Base-by-base conservation (phyloP, 2,113 vertebrate genomes). In the Regulus satrapa region DNA sequence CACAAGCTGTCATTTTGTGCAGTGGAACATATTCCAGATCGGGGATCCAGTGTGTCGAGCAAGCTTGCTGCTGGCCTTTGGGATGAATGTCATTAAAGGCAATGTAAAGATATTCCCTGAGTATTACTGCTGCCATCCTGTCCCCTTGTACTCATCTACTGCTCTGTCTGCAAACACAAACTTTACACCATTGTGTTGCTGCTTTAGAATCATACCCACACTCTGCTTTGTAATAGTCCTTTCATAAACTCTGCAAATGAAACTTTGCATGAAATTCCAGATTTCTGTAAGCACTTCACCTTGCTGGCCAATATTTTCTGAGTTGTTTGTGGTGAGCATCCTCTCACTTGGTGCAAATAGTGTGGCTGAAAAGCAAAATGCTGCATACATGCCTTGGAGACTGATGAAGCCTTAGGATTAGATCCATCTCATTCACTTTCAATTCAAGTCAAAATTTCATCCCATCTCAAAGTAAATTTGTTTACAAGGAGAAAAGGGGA, bases 351-450 rank as follows among this genome's bases (percentile, higher is more conserved):
- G 18, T 64, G n/a, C 12, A 12, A 36, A 21, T 1, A 62, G 8
- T 12, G 11, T 41, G 32, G 20, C 55, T 78, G 55, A 58, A 54
- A 88, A 52, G n/a, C 6, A 14, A 41, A 87, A 40, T 40, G 15
- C 17, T 52, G 25, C 0, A 0, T 14, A 5, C 17, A 4, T 34
- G 17, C 11, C 25, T 56, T 48, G 55, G 49, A 58, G 55, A 25
- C 28, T 6, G 14, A 25, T 3, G 24, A 19, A 36, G 17, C 41
- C 31, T 16, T 40, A 23, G 51, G 15, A 28, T 74, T 38, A 40
- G 69, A 25, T 24, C 18, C 6, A 28, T 29, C 41, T 78, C 34
- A 32, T 41, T 55, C 14, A 17, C 75, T 49, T 34, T 18, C 7
- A 62, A 8, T 46, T 31, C 43, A 46, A 79, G 15, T 34, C 8